A percentile compares a stretch with the other conserved stretches of the same genome.
Evolutionary conservation across 2,888 invertebrate genomes (phyloP).

Genomic region (Apoda limacodes): DNA sequence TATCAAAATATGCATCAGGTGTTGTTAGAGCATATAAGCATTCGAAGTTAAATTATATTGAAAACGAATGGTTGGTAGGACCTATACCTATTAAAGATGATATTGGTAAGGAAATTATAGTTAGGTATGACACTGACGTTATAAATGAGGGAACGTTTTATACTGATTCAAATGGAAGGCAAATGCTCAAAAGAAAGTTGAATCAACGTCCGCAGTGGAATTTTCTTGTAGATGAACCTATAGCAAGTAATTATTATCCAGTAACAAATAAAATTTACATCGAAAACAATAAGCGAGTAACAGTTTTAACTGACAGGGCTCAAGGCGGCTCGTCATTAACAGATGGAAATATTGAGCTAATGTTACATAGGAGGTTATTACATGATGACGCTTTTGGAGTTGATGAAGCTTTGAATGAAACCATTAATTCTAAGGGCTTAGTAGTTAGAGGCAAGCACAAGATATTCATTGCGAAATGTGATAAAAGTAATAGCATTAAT

Average conservation of each 20-base stretch:
- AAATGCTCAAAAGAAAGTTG: conserved; percentile 78
- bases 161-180: conserved; percentile 94
- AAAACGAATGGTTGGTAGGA: conserved; percentile 85
- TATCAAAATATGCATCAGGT: too few species aligned
- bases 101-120: conserved; percentile 86
- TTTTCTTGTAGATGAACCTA: too few species aligned
- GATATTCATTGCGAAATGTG: conserved; percentile 35
- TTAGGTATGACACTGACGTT: conserved; percentile 76
- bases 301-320: conserved; percentile 79
- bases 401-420: conserved; percentile 30
- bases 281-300: conserved; percentile 70
- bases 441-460: conserved; percentile 37
- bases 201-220: conserved; percentile 50
- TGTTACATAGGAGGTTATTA: conserved; percentile 85
- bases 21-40: too few species aligned
- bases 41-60: too few species aligned
- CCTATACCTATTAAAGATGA: conserved; percentile 75
- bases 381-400: conserved; percentile 79
- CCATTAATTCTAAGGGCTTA: conserved; percentile 24
- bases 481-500: conserved; percentile 34
- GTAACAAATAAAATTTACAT: conserved; percentile 71
- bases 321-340: conserved; percentile 82
- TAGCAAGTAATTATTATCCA: conserved; percentile 20
- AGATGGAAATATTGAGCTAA: conserved; percentile 81
- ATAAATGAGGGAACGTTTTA: conserved; percentile 76